Evolutionary conservation across 2,797 vertebrate genomes (phyloP).

Genomic region (Tangara arthus): DNA sequence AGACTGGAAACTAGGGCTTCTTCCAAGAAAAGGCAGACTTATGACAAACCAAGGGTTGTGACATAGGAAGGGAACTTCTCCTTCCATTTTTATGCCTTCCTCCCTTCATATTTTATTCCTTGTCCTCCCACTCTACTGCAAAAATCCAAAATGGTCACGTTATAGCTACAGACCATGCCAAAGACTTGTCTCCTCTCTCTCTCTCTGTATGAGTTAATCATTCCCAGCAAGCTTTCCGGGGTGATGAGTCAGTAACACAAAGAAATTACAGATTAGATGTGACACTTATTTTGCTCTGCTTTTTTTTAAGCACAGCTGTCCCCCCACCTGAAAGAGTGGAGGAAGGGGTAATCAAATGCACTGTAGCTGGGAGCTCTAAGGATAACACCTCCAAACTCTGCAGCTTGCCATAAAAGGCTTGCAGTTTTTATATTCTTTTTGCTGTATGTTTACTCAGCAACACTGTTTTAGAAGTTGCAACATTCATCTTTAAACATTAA

Average conservation of each 20-base stretch:
- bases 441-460: conserved; percentile 20
- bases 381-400: neutral
- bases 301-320: neutral
- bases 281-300: neutral
- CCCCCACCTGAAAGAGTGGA: neutral
- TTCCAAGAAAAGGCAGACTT: neutral
- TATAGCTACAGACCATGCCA: neutral
- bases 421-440: neutral
- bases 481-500: conserved; percentile 58
- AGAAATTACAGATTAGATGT: neutral
- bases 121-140: neutral
- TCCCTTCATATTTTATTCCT: neutral
- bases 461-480: conserved; percentile 25
- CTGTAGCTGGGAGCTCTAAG: neutral
- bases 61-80: neutral
- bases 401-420: neutral
- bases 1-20: neutral
- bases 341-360: neutral
- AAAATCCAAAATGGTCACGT: neutral
- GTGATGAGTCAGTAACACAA: neutral
- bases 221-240: neutral
- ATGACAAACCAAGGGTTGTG: neutral
- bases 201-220: neutral
- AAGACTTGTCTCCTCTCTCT: neutral
- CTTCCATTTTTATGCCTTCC: neutral